phyloP scores from a whole-genome alignment of 2,113 vertebrate genomes.

The Clupea harengus region DNA sequence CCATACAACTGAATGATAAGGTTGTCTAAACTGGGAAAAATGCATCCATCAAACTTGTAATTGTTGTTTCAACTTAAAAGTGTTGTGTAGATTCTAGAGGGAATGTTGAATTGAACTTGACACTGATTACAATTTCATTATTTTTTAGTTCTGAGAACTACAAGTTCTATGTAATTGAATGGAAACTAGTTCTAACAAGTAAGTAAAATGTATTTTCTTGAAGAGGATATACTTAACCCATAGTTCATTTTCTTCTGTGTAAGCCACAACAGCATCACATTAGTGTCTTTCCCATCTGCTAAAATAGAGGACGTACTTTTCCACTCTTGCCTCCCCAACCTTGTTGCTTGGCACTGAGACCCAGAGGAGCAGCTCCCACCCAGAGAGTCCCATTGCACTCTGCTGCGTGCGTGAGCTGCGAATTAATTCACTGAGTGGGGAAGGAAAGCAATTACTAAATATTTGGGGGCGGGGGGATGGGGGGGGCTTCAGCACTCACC shows the following conservation, averaged over 20 bases:
- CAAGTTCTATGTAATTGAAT: no score
- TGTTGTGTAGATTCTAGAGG: no score
- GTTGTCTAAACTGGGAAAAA: no score
- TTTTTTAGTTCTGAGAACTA: no score
- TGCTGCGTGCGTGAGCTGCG: neutral
- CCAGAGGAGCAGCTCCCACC: neutral
- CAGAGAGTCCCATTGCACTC: neutral
- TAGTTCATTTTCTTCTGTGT: neutral
- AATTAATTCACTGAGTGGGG: slow-evolving; percentile 3
- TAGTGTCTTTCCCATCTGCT: neutral
- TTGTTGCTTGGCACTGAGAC: neutral
- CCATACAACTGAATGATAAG: no score
- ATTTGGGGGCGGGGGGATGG: neutral
- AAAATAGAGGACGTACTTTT: neutral
- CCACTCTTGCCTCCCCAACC: neutral
- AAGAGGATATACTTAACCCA: no score
- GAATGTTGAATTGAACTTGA: no score
- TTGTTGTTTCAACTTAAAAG: no score
- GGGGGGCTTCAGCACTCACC: neutral
- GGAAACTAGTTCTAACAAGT: no score
- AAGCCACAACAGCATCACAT: neutral
- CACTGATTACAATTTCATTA: no score
- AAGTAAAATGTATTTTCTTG: no score
- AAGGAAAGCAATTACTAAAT: slow-evolving; percentile 3
- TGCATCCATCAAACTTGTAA: no score